Conservation (phyloP, 2,797 vertebrate species). For the Scarus forsteni region DNA sequence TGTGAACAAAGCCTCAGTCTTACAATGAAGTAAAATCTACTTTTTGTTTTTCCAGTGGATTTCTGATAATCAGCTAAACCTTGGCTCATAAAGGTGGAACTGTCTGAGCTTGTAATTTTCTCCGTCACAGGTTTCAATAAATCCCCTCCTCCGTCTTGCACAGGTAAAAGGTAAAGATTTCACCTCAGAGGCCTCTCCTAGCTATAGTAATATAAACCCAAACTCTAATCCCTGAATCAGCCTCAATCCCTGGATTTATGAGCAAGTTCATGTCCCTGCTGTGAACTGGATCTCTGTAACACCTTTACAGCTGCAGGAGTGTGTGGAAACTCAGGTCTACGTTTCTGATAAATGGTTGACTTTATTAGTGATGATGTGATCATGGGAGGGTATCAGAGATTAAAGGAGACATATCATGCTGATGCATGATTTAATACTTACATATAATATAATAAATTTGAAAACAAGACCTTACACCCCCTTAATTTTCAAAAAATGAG, state of each 20-base stretch:
- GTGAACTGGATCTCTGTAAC: conserved; percentile 2
- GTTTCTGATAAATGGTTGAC: neutral
- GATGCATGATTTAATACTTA: too few relatives aligned
- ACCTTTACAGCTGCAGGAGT: conserved; percentile 4
- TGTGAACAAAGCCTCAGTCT: too few relatives aligned
- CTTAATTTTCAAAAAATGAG: too few relatives aligned
- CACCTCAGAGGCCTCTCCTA: neutral
- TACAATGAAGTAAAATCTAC: too few relatives aligned
- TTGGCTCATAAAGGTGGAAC: too few relatives aligned
- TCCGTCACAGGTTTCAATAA: neutral
- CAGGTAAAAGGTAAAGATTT: neutral
- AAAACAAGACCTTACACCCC: too few relatives aligned
- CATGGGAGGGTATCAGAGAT: too few relatives aligned
- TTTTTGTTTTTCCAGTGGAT: too few relatives aligned
- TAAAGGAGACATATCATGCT: too few relatives aligned
- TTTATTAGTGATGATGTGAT: too few relatives aligned
- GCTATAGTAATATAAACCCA: conserved; percentile 8
- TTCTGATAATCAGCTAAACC: neutral
- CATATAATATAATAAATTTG: too few relatives aligned
- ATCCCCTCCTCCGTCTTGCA: neutral
- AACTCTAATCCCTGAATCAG: conserved; percentile 19
- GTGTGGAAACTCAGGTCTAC: neutral
- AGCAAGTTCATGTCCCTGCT: conserved; percentile 6
- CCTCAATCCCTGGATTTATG: conserved; percentile 6
- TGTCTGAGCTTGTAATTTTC: too few relatives aligned